A percentile compares a stretch with the other conserved stretches of the same genome.
These are phyloP conservation scores for Acrocyrtus sp. DNA, from an alignment of 2,888 invertebrate species.

Conservation along the genomic window DNA sequence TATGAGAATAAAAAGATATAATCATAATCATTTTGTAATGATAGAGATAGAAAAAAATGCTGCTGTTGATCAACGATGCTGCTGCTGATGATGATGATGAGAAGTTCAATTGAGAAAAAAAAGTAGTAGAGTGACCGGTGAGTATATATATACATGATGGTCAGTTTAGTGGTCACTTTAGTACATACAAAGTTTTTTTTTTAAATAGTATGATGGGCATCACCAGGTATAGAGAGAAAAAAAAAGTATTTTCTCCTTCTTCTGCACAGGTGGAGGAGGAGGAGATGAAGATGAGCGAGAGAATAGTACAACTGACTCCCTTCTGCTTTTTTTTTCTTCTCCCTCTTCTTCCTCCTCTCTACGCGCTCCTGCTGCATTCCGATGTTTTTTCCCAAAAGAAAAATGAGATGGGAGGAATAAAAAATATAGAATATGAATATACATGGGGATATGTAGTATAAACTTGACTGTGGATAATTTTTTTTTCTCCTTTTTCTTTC, in stretches of 20 bases:
- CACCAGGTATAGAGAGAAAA: no score
- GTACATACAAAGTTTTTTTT: no score
- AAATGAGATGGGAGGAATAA: constrained; percentile 47
- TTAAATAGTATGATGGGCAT: no score
- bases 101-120: background rate
- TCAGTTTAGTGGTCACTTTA: constrained; percentile 32
- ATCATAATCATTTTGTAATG: background rate
- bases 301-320: constrained; percentile 13
- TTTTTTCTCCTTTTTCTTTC: background rate
- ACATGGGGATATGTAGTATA: no score
- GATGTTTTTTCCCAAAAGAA: constrained; percentile 31
- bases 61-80: background rate
- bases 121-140: background rate
- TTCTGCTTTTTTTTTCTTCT: background rate
- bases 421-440: background rate
- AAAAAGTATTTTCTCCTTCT: no score
- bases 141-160: no score
- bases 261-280: constrained; percentile 35
- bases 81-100: background rate
- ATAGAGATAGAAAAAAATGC: background rate
- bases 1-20: background rate
- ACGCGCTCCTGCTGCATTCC: constrained; percentile 37
- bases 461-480: background rate
- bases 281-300: constrained; percentile 20
- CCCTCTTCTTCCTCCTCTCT: constrained; percentile 1